Evolutionary conservation across 2,888 invertebrate species (phyloP).

Genomic region (Kryphioiulus occultus): DNA sequence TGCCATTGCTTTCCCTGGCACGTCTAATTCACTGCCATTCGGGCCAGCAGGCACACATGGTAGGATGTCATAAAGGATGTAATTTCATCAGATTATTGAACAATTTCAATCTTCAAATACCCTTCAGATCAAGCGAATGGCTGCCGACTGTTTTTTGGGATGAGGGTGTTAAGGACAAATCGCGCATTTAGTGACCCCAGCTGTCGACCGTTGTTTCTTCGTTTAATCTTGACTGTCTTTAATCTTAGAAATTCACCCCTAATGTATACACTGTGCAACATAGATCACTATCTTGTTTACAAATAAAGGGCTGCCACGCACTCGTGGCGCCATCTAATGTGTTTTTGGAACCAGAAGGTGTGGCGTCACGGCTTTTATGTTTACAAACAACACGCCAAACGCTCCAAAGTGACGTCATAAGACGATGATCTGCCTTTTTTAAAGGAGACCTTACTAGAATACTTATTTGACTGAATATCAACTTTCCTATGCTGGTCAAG

Average conservation of each 20-base stretch:
- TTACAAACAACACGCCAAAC: background rate
- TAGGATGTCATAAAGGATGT: background rate
- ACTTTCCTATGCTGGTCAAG: too few relatives aligned
- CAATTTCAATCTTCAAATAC: background rate
- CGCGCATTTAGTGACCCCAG: conserved; percentile 12
- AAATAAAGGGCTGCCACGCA: conserved; percentile 15
- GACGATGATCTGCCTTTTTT: background rate
- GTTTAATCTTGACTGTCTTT: background rate
- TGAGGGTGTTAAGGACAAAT: background rate
- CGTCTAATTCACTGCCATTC: background rate
- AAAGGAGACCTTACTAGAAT: too few relatives aligned
- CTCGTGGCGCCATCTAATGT: conserved; percentile 15
- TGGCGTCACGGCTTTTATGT: background rate
- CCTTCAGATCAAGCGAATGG: background rate
- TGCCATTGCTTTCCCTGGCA: background rate
- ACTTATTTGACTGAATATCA: too few relatives aligned
- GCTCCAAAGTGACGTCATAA: background rate
- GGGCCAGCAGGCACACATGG: conserved; percentile 4
- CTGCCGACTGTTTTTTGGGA: background rate
- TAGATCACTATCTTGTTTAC: conserved; percentile 3
- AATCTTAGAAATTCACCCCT: background rate
- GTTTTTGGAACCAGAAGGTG: background rate
- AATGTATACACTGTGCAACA: background rate
- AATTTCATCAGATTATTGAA: background rate
- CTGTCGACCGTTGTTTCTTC: background rate